Percentiles rank a stretch among this genome's conserved stretches.
Conservation (phyloP, 2,113 vertebrate species). For the Lepidothrix coronata region DNA sequence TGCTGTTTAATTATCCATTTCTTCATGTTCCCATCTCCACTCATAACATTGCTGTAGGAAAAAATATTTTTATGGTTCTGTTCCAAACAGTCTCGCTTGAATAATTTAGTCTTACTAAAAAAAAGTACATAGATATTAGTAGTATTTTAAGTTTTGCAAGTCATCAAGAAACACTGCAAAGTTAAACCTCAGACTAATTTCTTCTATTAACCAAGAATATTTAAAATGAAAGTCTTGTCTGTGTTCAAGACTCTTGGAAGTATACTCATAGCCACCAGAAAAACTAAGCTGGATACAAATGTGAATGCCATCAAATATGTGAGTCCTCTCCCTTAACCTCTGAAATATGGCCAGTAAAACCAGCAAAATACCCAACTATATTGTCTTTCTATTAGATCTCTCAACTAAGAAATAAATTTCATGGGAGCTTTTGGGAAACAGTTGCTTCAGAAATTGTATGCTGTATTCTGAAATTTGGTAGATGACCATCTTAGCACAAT, state of each 20-base stretch:
- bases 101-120: neutral
- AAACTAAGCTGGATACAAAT: neutral
- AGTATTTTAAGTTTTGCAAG: neutral
- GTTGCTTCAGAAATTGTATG: neutral
- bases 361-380: neutral
- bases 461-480: neutral
- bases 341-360: neutral
- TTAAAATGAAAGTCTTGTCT: neutral
- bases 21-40: neutral
- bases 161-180: neutral
- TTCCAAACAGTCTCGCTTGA: neutral
- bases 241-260: neutral
- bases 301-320: neutral
- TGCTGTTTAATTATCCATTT: slow-evolving; percentile 31
- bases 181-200: neutral
- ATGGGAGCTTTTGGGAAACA: neutral
- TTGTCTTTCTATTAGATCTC: neutral
- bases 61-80: neutral
- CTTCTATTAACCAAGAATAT: neutral
- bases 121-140: neutral
- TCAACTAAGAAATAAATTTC: neutral
- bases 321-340: neutral
- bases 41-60: neutral
- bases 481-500: neutral
- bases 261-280: neutral